Conservation (phyloP, 2,113 vertebrate genomes). For the Turdus rufiventris region DNA sequence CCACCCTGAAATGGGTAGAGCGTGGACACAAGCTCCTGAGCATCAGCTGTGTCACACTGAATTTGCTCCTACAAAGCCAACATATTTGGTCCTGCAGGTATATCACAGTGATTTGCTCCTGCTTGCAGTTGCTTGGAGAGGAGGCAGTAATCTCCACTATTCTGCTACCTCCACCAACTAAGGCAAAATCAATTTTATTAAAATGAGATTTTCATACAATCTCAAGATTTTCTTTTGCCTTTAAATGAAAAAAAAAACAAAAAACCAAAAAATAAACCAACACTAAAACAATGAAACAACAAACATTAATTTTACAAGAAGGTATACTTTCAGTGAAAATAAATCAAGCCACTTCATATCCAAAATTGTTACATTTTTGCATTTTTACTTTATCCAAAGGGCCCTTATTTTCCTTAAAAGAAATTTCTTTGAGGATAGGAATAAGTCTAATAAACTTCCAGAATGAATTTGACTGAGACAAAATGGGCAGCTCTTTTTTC, state of each 20-base stretch:
- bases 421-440: neutral
- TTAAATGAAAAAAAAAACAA: neutral
- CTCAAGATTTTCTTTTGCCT: neutral
- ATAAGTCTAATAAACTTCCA: neutral
- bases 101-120: neutral
- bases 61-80: neutral
- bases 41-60: neutral
- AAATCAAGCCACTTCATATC: neutral
- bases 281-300: neutral
- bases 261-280: too few relatives aligned
- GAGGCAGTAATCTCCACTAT: neutral
- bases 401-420: neutral
- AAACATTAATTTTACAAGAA: neutral
- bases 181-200: neutral
- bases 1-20: neutral
- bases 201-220: neutral
- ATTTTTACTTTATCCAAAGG: neutral
- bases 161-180: neutral
- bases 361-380: neutral
- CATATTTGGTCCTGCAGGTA: neutral
- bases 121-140: neutral
- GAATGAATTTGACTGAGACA: neutral
- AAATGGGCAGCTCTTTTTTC: neutral
- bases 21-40: neutral
- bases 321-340: neutral